Evolutionary conservation across 2,113 vertebrate genomes (phyloP), one percentile per base, ranked within the genome.

Genomic region (Passer domesticus): DNA sequence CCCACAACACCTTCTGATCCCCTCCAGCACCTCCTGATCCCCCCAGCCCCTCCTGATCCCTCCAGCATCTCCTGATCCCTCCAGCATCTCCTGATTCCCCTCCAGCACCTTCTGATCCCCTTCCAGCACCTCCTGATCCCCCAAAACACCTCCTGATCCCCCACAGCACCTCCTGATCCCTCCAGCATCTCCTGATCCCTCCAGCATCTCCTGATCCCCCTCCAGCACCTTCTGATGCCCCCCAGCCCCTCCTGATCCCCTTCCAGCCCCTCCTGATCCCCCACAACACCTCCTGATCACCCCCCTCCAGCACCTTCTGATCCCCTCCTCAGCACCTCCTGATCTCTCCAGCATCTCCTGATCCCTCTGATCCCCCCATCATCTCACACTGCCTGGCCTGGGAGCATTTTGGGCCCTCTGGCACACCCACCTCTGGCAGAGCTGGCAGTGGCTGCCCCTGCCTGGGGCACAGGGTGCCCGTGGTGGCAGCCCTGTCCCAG

Each of bases 351-450:
- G 27, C 80, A 39, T 3, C 41, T 75, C 39, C 60, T 3, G 23
- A 72, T 27, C 44, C 25, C 13, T 25, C 15, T 69, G 46, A 15
- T 28, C 10, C 33, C 46, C 25, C 18, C 41, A 33, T 19, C 7
- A 16, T 1, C 17, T 35, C 60, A 37, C 53, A 12, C 11, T 27
- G 7, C 19, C 25, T 0, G 0, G 15, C 19, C n/a, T 21, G 16
- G 41, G 41, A 74, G n/a, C 41, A 23, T 15, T 74, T 39, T 27
- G 58, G 58, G 41, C 41, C 11, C 59, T 37, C 1, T 10, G 73
- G 86, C 55, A 24, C 10, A 1, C 1, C 17, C 3, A 2, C 9
- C 52, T 37, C 10, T 0, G 2, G 63, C 44, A 2, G 49, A 15
- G 53, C 6, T 41, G 39, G 47, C 35, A 6, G 37, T 30, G 33